phyloP scores from a whole-genome alignment of 2,888 invertebrate genomes.

The Timema podura region DNA sequence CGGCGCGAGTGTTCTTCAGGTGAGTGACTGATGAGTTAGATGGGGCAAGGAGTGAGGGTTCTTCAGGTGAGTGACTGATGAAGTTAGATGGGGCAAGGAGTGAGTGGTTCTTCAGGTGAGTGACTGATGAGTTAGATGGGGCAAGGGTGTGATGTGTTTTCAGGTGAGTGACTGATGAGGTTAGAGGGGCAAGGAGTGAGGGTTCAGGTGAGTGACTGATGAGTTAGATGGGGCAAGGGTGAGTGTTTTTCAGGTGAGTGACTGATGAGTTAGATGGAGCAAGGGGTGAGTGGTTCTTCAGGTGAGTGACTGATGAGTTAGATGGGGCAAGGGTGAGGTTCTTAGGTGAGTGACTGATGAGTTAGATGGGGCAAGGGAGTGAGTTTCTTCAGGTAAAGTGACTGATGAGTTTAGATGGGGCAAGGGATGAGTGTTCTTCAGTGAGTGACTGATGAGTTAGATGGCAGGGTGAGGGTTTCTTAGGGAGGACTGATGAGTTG shows the following conservation, averaged over 20 bases:
- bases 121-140: too few species aligned
- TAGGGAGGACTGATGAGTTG: background rate
- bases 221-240: constrained; percentile 49
- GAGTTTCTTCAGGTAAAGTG: constrained; percentile 71
- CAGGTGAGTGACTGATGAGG: constrained; percentile 54
- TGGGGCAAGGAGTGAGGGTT: constrained; percentile 63
- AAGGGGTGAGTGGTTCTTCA: too few species aligned
- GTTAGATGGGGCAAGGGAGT: constrained; percentile 49
- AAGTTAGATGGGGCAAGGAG: too few species aligned
- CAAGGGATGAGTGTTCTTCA: too few species aligned
- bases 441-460: too few species aligned
- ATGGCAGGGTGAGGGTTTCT: too few species aligned
- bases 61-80: constrained; percentile 58
- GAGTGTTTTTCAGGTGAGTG: constrained; percentile 73
- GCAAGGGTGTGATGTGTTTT: constrained; percentile 70
- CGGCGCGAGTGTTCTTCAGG: constrained; percentile 84
- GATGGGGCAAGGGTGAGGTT: too few species aligned
- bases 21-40: constrained; percentile 41
- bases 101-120: too few species aligned
- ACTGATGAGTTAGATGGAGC: too few species aligned
- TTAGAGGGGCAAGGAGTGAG: too few species aligned
- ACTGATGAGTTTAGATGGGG: too few species aligned
- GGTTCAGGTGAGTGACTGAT: constrained; percentile 60
- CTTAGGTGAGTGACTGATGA: constrained; percentile 56
- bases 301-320: too few species aligned